Evolutionary conservation across 2,888 invertebrate species (phyloP), one percentile per base, ranked within the genome.

Genomic region (Nomada fabriciana): DNA sequence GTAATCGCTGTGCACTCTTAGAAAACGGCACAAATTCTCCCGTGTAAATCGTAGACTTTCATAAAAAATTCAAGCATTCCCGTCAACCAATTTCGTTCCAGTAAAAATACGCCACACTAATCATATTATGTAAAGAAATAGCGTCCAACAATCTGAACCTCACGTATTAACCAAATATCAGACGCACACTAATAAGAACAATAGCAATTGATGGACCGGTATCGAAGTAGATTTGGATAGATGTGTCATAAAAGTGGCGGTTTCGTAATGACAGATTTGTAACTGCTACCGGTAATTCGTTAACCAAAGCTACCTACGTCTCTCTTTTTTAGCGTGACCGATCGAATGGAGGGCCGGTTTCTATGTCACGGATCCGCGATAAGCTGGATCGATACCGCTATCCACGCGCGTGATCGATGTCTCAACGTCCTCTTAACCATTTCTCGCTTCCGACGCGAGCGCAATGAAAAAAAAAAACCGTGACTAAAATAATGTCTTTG

Each of bases 361-460:
- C 47, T 82, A 59, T 69, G 73, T 68, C 63, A 76, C 43, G 75
- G 60, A 76, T 53, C 55, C 69, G 78, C 29, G 68, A 84, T 73
- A 73, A 86, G 67, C 55, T 43, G 29, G 10, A 50, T 36, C 69
- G 71, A 71, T 74, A 71, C 67, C 75, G 77, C 78, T 76, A 84
- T 73, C 73, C 47, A 55, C 53, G 57, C 25, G n/a, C 55, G n/a
- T 61, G 36, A 82, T 81, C 75, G 60, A 74, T 82, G 74, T 81
- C 81, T 65, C 60, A 81, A 81, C 81, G 74, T 80, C 75, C 81
- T 82, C 70, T 71, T 67, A 29, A 55, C 65, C 57, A 75, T 69
- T 69, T 64, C 68, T 69, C 67, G 70, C 67, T 76, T 81, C 61
- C 82, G 70, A 76, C 53, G 69, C 69, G 53, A 70, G 29, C 64